Evolutionary conservation across 2,113 vertebrate species (phyloP).

Genomic region (Phaetusa simplex): DNA sequence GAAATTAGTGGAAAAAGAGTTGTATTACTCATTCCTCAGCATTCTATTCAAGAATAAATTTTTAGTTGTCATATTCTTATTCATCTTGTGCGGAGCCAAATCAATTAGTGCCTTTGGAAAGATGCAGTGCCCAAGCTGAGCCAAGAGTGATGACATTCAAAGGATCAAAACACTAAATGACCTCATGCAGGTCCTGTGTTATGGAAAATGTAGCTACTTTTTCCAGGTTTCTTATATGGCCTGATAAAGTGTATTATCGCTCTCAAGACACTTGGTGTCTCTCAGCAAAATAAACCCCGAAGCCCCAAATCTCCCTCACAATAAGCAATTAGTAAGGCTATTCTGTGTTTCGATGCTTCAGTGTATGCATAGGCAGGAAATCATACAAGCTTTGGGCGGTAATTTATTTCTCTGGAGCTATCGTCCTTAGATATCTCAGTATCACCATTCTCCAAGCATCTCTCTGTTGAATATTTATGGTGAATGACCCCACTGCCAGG

Average conservation of each 20-base stretch:
- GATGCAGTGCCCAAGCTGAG: constrained; percentile 14
- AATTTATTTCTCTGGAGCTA: neutral
- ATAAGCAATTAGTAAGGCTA: neutral
- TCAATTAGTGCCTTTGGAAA: constrained; percentile 50
- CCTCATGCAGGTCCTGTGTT: neutral
- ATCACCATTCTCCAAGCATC: neutral
- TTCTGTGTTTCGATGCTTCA: neutral
- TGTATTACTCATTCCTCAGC: constrained; percentile 19
- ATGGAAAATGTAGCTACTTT: constrained; percentile 12
- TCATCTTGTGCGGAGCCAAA: constrained; percentile 22
- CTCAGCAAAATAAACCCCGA: neutral
- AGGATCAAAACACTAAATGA: constrained; percentile 43
- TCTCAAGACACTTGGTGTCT: neutral
- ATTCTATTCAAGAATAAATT: constrained; percentile 9
- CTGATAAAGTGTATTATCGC: neutral
- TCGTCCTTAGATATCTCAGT: neutral
- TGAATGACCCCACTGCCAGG: neutral
- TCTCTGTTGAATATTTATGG: constrained; percentile 1
- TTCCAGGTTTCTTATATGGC: neutral
- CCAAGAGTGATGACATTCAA: constrained; percentile 16
- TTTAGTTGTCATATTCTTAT: constrained; percentile 16
- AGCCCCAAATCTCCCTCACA: neutral
- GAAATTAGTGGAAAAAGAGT: constrained; percentile 11
- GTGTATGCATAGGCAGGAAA: neutral
- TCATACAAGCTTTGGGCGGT: neutral